These are phyloP conservation scores for Stratiolaelaps scimitus DNA, from an alignment of 1,140 invertebrate genomes.

Conservation along the genomic window DNA sequence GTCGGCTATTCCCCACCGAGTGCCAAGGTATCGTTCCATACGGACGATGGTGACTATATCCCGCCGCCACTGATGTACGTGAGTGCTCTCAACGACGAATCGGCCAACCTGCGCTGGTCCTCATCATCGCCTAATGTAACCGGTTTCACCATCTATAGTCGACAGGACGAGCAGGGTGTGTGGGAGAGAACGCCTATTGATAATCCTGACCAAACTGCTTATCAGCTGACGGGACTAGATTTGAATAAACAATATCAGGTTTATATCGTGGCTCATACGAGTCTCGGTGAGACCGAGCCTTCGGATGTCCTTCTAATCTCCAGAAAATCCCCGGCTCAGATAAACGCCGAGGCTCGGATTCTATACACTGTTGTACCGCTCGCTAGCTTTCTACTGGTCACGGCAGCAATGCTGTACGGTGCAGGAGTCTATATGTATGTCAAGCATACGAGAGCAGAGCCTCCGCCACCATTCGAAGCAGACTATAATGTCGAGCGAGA, in stretches of 20 bases:
- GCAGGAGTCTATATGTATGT: neutral
- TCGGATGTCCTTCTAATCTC: slow-evolving; percentile 1
- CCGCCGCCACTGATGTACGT: slow-evolving; percentile 6
- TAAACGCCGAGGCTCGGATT: neutral
- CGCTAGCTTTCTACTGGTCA: neutral
- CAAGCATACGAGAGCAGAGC: neutral
- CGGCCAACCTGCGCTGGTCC: neutral
- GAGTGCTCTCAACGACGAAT: neutral
- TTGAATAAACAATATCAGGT: slow-evolving; percentile 11
- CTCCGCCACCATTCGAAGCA: neutral
- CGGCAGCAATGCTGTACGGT: neutral
- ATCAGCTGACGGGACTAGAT: slow-evolving; percentile 1
- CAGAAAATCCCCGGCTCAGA: neutral
- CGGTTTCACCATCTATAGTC: neutral
- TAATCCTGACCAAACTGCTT: neutral
- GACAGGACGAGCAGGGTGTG: neutral
- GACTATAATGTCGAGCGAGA: neutral
- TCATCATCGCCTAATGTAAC: neutral
- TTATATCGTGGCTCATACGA: neutral
- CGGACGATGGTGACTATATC: slow-evolving; percentile 8
- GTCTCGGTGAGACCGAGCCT: neutral
- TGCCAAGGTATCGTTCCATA: neutral
- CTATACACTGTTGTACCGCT: neutral
- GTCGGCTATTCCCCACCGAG: slow-evolving; percentile 4
- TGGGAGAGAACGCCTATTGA: neutral